These are phyloP conservation scores for Ptilorrhoa leucosticta DNA, from an alignment of 2,113 vertebrate genomes.

Conservation along the genomic window DNA sequence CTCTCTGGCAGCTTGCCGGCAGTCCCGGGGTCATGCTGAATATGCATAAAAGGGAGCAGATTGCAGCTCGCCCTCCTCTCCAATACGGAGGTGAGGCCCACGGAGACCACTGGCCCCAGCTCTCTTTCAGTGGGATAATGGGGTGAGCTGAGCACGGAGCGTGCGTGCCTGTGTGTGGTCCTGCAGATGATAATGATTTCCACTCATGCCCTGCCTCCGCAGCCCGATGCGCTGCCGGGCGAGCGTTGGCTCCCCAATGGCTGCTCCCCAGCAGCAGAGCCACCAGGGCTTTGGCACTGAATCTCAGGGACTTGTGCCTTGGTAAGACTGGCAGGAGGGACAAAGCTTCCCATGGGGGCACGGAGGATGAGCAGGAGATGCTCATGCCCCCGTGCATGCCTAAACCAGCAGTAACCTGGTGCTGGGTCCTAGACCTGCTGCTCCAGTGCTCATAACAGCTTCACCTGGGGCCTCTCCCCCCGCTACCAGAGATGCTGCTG, in stretches of 20 bases:
- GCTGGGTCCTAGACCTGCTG: neutral
- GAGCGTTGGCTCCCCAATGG: accelerated
- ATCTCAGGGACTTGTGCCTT: neutral
- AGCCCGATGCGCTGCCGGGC: neutral
- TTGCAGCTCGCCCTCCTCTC: slow-evolving; percentile 27
- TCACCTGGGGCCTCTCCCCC: neutral
- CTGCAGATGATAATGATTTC: slow-evolving; percentile 4
- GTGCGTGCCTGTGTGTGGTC: slow-evolving; percentile 58
- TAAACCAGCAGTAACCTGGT: neutral
- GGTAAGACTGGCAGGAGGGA: neutral
- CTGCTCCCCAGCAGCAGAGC: neutral
- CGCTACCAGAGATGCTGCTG: neutral
- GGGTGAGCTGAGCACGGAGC: slow-evolving; percentile 18
- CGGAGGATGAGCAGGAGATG: neutral
- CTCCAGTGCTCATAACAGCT: neutral
- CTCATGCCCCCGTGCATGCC: accelerated
- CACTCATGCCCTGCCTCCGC: slow-evolving; percentile 7
- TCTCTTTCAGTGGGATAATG: slow-evolving; percentile 46
- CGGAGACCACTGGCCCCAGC: neutral
- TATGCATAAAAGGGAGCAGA: slow-evolving; percentile 55
- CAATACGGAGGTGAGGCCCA: slow-evolving; percentile 17
- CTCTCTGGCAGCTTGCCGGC: slow-evolving; percentile 34
- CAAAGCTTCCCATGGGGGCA: neutral
- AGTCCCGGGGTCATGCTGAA: slow-evolving; percentile 13
- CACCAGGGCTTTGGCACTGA: neutral